These are phyloP conservation scores for Branchipolynoe longqiensis DNA, from an alignment of 2,888 invertebrate genomes.

Conservation along the genomic window DNA sequence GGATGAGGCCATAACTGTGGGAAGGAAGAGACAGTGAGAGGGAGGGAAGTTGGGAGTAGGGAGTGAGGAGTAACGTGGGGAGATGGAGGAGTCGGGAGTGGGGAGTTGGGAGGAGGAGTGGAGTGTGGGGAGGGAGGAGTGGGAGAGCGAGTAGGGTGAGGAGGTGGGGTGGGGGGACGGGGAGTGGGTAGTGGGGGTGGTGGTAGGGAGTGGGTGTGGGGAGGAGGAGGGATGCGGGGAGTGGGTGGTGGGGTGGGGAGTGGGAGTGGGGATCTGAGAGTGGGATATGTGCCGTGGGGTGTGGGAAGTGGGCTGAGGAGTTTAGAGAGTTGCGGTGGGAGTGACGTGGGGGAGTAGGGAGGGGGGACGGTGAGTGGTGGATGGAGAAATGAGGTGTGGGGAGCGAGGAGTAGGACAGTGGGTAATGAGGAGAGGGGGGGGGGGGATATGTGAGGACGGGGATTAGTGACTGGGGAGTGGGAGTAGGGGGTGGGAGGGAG, in stretches of 20 bases:
- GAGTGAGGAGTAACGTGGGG: background rate
- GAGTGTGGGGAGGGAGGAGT: background rate
- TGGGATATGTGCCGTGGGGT: background rate
- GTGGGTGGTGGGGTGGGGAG: background rate
- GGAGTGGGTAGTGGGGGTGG: background rate
- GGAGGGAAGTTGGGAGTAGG: background rate
- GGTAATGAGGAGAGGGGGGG: background rate
- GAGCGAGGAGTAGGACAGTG: background rate
- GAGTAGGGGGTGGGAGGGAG: slow-evolving; percentile 2
- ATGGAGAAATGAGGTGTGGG: background rate
- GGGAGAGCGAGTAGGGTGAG: background rate
- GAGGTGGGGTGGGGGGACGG: background rate
- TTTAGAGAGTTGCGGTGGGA: background rate
- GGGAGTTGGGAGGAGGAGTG: background rate
- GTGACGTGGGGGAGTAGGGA: background rate
- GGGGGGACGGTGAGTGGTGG: background rate
- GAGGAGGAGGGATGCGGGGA: background rate
- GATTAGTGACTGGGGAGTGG: background rate
- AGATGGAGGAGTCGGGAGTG: background rate
- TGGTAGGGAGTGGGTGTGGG: background rate
- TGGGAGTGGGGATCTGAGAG: background rate
- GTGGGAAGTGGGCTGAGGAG: background rate
- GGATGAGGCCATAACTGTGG: no score
- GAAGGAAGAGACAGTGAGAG: background rate
- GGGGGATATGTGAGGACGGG: background rate